phyloP scores from a whole-genome alignment of 1,140 invertebrate species.

The Leptinotarsa lineolata region DNA sequence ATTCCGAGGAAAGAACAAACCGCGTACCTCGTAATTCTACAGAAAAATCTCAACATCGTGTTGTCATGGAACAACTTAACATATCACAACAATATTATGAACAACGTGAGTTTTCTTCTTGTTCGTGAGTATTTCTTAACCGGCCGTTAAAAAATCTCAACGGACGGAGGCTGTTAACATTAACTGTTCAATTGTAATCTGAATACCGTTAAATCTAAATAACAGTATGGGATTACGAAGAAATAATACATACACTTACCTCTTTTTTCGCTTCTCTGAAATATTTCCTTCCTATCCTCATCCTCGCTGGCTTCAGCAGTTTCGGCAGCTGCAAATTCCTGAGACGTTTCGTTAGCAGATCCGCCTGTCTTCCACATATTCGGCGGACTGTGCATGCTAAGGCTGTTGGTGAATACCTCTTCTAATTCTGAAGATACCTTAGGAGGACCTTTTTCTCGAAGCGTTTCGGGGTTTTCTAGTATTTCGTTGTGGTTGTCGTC shows the following conservation, averaged over 20 bases:
- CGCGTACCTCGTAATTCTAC: no score
- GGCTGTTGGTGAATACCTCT: slow-evolving; percentile 37
- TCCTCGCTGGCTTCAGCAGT: slow-evolving; percentile 48
- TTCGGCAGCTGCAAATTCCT: slow-evolving; percentile 40
- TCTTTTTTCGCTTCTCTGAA: not conserved
- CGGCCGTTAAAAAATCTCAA: no score
- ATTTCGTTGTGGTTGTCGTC: slow-evolving; percentile 50
- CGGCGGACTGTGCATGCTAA: slow-evolving; percentile 37
- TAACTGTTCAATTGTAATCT: no score
- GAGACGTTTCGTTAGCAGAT: slow-evolving; percentile 35
- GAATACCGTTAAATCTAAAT: no score
- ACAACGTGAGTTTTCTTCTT: no score
- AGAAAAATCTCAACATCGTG: no score
- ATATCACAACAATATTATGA: no score
- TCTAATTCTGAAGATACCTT: slow-evolving; percentile 37
- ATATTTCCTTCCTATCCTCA: slow-evolving; percentile 45
- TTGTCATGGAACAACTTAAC: no score
- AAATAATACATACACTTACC: not conserved
- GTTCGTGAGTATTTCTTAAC: no score
- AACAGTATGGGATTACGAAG: no score
- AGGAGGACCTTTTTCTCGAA: slow-evolving; percentile 11
- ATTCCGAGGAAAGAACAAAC: no score
- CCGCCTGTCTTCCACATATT: slow-evolving; percentile 37
- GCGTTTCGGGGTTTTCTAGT: slow-evolving; percentile 30
- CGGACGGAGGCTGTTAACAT: no score